Conservation (phyloP, 1,140 invertebrate species). For the Bombus confusus region DNA sequence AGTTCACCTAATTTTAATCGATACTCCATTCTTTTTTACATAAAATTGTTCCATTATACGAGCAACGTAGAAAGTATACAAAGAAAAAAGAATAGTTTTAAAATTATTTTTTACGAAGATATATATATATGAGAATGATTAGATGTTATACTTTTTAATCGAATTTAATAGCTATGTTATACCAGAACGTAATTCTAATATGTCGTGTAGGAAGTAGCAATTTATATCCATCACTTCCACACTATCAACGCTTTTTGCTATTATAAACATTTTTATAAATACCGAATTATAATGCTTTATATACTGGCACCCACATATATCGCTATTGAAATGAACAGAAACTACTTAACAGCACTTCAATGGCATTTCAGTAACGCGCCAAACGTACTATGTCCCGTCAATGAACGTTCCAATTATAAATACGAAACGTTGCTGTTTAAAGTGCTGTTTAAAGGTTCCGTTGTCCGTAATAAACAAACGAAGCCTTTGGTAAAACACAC, state of each 20-base stretch:
- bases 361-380: neutral
- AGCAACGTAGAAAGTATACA: too few relatives aligned
- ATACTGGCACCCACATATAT: neutral
- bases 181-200: too few relatives aligned
- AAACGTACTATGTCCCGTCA: too few relatives aligned
- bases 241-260: neutral
- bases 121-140: too few relatives aligned
- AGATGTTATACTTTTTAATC: too few relatives aligned
- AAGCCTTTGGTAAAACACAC: constrained; percentile 17
- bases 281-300: neutral
- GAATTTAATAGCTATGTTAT: too few relatives aligned
- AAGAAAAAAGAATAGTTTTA: too few relatives aligned
- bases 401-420: neutral
- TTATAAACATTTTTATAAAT: neutral
- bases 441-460: neutral
- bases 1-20: neutral
- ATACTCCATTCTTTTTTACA: neutral
- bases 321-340: neutral
- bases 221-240: too few relatives aligned
- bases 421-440: neutral
- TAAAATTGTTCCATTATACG: too few relatives aligned
- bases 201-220: too few relatives aligned
- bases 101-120: too few relatives aligned
- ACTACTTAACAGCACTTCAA: neutral
- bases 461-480: constrained; percentile 36